Evolutionary conservation across 2,888 invertebrate genomes (phyloP).

Genomic region (Amphipoea lucens): DNA sequence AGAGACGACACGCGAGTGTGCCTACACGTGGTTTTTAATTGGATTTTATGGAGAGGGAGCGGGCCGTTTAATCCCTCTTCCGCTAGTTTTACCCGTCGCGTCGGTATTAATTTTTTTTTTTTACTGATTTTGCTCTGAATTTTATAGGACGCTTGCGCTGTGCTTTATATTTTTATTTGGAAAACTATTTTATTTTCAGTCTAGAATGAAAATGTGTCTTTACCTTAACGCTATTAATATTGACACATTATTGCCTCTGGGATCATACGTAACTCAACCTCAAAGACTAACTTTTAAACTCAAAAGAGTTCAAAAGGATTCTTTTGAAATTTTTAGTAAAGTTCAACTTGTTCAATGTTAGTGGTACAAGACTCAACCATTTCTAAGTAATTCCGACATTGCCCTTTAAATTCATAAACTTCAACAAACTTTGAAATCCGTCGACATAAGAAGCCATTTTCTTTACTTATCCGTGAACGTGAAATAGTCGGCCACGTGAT

Average conservation of each 20-base stretch:
- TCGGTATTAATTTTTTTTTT: neutral
- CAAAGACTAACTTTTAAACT: neutral
- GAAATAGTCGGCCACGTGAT: neutral
- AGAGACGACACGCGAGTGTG: conserved; percentile 19
- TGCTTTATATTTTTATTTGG: neutral
- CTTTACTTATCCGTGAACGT: neutral
- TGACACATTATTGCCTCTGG: neutral
- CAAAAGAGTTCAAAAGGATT: neutral
- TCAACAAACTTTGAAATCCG: neutral
- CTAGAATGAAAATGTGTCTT: neutral
- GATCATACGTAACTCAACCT: neutral
- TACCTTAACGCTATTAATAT: too few species aligned
- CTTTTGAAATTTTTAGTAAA: neutral
- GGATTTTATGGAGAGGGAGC: conserved; percentile 35
- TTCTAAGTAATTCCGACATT: neutral
- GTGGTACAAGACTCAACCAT: neutral
- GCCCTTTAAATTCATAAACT: neutral
- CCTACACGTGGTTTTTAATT: conserved; percentile 31
- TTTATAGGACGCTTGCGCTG: neutral
- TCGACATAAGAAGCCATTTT: conserved; percentile 1
- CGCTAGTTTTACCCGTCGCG: neutral
- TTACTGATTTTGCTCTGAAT: neutral
- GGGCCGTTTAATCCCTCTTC: conserved; percentile 14
- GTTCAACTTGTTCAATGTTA: neutral
- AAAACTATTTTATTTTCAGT: neutral